These are phyloP conservation scores for Machimus atricapillus DNA, from an alignment of 2,888 invertebrate species.

Conservation along the genomic window DNA sequence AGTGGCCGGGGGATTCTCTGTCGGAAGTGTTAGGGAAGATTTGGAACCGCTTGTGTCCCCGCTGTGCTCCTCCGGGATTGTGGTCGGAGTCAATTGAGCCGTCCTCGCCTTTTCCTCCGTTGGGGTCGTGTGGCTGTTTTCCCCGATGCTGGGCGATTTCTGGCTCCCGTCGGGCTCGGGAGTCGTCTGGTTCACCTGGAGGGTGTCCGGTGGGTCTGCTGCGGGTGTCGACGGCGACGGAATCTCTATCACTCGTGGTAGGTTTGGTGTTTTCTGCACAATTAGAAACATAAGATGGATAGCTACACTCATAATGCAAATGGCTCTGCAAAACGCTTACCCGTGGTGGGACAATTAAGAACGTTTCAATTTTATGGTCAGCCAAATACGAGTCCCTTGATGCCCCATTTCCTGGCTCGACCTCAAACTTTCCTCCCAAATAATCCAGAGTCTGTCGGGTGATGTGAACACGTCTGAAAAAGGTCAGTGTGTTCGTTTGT, in stretches of 20 bases:
- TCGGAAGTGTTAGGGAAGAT: slow-evolving; percentile 55
- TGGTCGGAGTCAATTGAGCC: slow-evolving; percentile 51
- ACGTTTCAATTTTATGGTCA: slow-evolving; percentile 89
- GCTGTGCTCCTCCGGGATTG: slow-evolving; percentile 49
- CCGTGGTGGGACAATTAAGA: slow-evolving; percentile 83
- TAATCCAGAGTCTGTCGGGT: slow-evolving; percentile 84
- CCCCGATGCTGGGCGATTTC: slow-evolving; percentile 45
- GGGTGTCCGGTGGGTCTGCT: slow-evolving; percentile 23
- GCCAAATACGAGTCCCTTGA: slow-evolving; percentile 84
- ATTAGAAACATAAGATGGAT: neutral
- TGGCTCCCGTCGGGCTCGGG: slow-evolving; percentile 43
- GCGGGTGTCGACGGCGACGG: slow-evolving; percentile 43
- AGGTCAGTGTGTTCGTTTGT: neutral
- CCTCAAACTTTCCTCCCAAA: slow-evolving; percentile 81
- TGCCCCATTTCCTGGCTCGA: slow-evolving; percentile 83
- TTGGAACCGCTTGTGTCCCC: slow-evolving; percentile 49
- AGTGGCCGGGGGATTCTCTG: slow-evolving; percentile 49
- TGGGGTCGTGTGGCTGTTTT: slow-evolving; percentile 41
- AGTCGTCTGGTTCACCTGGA: slow-evolving; percentile 44
- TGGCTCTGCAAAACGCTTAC: slow-evolving; percentile 62
- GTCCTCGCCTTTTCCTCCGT: slow-evolving; percentile 44
- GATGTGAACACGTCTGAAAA: slow-evolving; percentile 82
- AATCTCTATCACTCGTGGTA: slow-evolving; percentile 49
- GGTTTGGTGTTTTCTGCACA: slow-evolving; percentile 44
- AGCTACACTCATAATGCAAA: neutral